Conservation (phyloP, 2,113 vertebrate genomes). For the Platysteira castanea region DNA sequence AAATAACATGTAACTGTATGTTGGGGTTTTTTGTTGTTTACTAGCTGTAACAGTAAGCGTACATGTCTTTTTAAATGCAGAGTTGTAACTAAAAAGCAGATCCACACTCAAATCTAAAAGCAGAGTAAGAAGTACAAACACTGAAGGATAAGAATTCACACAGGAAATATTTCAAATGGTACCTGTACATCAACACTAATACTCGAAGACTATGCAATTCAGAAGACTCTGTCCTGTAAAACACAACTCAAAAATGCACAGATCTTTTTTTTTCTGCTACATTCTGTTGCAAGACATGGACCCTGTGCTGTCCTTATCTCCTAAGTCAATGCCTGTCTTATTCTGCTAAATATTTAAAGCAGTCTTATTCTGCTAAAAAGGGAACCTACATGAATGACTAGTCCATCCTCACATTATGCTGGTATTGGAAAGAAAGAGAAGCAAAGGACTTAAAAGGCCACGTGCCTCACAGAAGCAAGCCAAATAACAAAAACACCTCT, state of each 20-base stretch:
- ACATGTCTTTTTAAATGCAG: neutral
- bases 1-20: neutral
- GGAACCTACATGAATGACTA: neutral
- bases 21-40: neutral
- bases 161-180: neutral
- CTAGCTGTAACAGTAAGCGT: neutral
- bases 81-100: neutral
- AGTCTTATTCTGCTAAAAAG: neutral
- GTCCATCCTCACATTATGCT: neutral
- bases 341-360: neutral
- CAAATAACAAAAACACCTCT: neutral
- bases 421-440: neutral
- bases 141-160: neutral
- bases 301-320: neutral
- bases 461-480: neutral
- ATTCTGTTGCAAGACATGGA: neutral
- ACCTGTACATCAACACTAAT: rapidly evolving
- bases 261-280: neutral
- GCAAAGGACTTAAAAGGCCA: neutral
- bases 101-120: neutral
- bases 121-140: neutral
- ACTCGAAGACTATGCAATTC: neutral
- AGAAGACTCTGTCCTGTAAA: neutral
- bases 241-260: neutral
- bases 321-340: neutral